Base-by-base conservation (phyloP, 2,797 vertebrate species). In the Anguilla obscura region DNA sequence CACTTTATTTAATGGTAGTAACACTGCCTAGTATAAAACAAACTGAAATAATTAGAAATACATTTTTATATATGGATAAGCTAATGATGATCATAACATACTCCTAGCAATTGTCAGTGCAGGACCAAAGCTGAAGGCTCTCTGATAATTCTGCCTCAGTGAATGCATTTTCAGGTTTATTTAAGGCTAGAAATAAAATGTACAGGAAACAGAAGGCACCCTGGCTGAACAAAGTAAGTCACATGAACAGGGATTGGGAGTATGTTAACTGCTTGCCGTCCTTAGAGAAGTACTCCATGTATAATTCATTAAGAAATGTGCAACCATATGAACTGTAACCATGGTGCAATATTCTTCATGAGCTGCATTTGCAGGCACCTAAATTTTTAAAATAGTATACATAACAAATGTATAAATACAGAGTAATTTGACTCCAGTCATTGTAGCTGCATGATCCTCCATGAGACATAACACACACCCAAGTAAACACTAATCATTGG, bases 361-460 rank as follows among this genome's bases (percentile, higher is more conserved):
- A 74, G 27, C 30, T 74, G 9, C 10, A 74, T 74, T 30, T 10
- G 10, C 1, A 74, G 9, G 30, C 27, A 74, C 16, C 69, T 74
- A 69, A 63, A 69, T n/a, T 4, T 69, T 69, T 36, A 82, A 82
- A 82, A 24, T 48, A 21, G 2, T 82, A 24, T 21, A 45, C 45
- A 24, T 48, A 87, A 90, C 50, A 82, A 86, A 80, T 85, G 86
- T 85, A 91, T 91, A 85, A 66, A 89, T 90, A 86, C 86, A 79
- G 30, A 63, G 16, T 63, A 63, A 63, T 58, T 58, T 12, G 18
- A 58, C 16, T 58, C 56, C 18, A 58, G 10, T 12, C 18, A 18
- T 12, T 56, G 16, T 48, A 33, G 71, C 79, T 86, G 48, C 87
- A 90, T 86, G 86, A 90, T 89, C 89, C 91, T 88, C 90, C 92